Base-by-base conservation (phyloP, 2,888 invertebrate genomes). In the Eristalis tenax region DNA sequence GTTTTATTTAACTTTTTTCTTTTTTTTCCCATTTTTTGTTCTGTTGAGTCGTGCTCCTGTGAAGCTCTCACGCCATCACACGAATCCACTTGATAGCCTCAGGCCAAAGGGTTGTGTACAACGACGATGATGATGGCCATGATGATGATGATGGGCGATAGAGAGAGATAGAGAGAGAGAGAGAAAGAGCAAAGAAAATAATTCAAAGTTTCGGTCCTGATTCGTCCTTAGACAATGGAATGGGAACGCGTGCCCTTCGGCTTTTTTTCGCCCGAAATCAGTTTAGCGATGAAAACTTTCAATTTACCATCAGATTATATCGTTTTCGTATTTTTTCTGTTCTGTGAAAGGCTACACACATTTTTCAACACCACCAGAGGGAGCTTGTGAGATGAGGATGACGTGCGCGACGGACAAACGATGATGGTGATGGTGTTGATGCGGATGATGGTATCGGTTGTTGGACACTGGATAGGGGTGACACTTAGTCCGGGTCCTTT, bases 241-340 rank as follows among this genome's bases (percentile, higher is more conserved):
- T 82, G 85, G 61, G 75, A 71, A 83, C 83, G 83, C 70, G 78
- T 78, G 70, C 86, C 86, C 82, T 79, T 83, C 75, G 83, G 86
- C 83, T 82, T 74, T 80, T 63, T 69, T 59, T 74, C 65, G 57
- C 57, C 71, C 61, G 28, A 82, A 83, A 83, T 83, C 78, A 78
- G 83, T 86, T 83, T 86, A 86, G 83, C 78, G 86, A 86, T 83
- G 86, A 66, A 86, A 83, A 83, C 83, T 86, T 86, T 86, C 86
- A 86, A 86, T 86, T 86, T 86, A 86, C 86, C 86, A 86, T 83
- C 74, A 83, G 83, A 86, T 86, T 83, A 82, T 78, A 79, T 83
- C 83, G 78, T 83, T 68, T 61, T 63, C 32, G 59, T 59, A n/a
- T 65, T 23, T 57, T 32, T 74, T 28, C 28, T 6, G 40, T 15